These are phyloP conservation scores for Myoxocephalus aenaeus DNA, from an alignment of 2,797 vertebrate genomes.

Conservation along the genomic window DNA sequence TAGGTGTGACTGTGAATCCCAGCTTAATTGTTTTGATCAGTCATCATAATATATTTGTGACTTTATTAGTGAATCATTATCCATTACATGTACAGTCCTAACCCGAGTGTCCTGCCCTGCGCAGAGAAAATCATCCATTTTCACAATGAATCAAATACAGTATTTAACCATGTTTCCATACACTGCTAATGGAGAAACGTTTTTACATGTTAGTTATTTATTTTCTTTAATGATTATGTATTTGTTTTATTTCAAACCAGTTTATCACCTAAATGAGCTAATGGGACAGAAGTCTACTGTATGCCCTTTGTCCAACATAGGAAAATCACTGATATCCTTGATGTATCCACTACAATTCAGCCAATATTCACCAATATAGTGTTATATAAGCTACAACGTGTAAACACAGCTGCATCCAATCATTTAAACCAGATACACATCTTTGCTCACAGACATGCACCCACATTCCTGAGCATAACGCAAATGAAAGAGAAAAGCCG, in stretches of 20 bases:
- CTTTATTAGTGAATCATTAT: constrained; percentile 14
- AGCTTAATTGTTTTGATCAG: neutral
- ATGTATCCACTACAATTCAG: constrained; percentile 14
- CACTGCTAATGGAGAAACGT: neutral
- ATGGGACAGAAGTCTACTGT: constrained; percentile 4
- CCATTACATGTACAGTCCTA: neutral
- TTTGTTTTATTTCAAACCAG: neutral
- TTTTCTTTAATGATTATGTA: neutral
- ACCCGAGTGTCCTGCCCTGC: constrained; percentile 1
- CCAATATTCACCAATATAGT: constrained; percentile 3
- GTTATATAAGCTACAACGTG: neutral
- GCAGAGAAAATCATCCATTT: constrained; percentile 5
- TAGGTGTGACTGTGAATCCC: neutral
- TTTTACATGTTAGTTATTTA: neutral
- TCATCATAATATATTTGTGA: neutral
- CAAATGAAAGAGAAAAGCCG: constrained; percentile 33
- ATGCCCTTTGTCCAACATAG: constrained; percentile 10
- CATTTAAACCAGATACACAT: constrained; percentile 12
- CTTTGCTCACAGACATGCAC: constrained; percentile 22
- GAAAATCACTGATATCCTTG: neutral
- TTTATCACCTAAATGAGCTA: constrained; percentile 4
- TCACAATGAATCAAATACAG: neutral
- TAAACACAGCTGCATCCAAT: constrained; percentile 9
- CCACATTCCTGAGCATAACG: constrained; percentile 37
- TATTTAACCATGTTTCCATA: neutral